phyloP scores from a whole-genome alignment of 2,888 invertebrate genomes.

The Esperia sulphurella region DNA sequence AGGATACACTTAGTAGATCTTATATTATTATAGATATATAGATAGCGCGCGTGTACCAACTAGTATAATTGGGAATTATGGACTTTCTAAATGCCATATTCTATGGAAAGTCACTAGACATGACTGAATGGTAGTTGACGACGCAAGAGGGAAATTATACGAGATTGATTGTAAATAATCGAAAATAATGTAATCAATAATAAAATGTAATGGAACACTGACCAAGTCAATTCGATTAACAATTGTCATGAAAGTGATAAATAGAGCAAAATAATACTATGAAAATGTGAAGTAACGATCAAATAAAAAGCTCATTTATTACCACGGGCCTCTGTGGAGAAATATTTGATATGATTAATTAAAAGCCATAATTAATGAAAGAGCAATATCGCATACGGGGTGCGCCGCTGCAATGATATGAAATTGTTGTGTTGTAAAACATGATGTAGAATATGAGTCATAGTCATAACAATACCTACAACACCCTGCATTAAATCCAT shows the following conservation, averaged over 20 bases:
- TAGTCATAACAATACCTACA: no score
- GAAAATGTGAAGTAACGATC: constrained; percentile 30
- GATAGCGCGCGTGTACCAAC: background rate
- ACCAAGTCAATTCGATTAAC: constrained; percentile 17
- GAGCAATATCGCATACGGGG: constrained; percentile 39
- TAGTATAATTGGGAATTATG: no score
- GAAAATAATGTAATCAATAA: background rate
- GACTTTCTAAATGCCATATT: no score
- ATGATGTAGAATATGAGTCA: background rate
- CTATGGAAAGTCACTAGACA: no score
- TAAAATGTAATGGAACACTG: no score
- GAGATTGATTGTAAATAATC: no score
- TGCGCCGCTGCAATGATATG: constrained; percentile 21
- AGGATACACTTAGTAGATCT: constrained; percentile 20
- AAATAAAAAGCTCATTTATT: constrained; percentile 51
- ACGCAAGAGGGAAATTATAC: no score
- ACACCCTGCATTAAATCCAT: no score
- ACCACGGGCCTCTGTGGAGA: constrained; percentile 32
- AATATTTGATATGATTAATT: constrained; percentile 59
- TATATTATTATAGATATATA: background rate
- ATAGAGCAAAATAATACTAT: constrained; percentile 19
- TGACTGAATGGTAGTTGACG: no score
- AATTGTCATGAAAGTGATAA: constrained; percentile 18
- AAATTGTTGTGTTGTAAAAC: constrained; percentile 19
- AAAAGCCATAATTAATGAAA: constrained; percentile 59